These are phyloP conservation scores for Pollenia labialis DNA, from an alignment of 2,888 invertebrate genomes.

Conservation along the genomic window DNA sequence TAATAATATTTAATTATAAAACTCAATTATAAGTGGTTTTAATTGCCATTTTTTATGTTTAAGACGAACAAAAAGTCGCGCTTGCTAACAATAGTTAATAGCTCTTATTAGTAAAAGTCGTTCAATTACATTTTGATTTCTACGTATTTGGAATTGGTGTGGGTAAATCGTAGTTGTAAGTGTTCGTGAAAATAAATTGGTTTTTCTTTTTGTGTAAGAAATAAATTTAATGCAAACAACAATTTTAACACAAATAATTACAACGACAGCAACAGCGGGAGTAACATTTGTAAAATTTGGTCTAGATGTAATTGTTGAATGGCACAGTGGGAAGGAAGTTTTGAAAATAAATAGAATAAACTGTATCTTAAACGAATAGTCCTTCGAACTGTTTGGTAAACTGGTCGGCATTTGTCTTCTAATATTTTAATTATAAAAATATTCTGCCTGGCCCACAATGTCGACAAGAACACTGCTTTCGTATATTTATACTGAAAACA, in stretches of 20 bases:
- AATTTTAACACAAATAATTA: slow-evolving; percentile 31
- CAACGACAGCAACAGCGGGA: slow-evolving; percentile 7
- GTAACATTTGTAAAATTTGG: slow-evolving; percentile 2
- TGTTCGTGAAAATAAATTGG: slow-evolving; percentile 18
- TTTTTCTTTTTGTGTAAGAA: background rate
- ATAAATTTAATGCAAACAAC: slow-evolving; percentile 32
- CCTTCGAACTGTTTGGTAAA: too few species aligned
- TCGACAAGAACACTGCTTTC: too few species aligned
- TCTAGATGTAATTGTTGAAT: slow-evolving; percentile 29
- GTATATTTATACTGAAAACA: too few species aligned
- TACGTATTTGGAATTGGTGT: background rate
- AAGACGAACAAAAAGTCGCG: background rate
- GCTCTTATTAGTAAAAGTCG: slow-evolving; percentile 53
- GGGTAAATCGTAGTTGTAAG: background rate
- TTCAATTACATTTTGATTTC: slow-evolving; percentile 50
- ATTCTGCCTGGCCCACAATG: too few species aligned
- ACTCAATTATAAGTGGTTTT: slow-evolving; percentile 66
- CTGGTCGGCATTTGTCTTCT: too few species aligned
- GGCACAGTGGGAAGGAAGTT: too few species aligned
- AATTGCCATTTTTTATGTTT: slow-evolving; percentile 32
- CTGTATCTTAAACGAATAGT: too few species aligned
- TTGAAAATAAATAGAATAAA: too few species aligned
- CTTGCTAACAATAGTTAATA: background rate
- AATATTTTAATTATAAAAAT: too few species aligned
- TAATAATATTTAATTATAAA: slow-evolving; percentile 64